Base-by-base conservation (phyloP, 2,113 vertebrate genomes). In the Callopanchax toddi region DNA sequence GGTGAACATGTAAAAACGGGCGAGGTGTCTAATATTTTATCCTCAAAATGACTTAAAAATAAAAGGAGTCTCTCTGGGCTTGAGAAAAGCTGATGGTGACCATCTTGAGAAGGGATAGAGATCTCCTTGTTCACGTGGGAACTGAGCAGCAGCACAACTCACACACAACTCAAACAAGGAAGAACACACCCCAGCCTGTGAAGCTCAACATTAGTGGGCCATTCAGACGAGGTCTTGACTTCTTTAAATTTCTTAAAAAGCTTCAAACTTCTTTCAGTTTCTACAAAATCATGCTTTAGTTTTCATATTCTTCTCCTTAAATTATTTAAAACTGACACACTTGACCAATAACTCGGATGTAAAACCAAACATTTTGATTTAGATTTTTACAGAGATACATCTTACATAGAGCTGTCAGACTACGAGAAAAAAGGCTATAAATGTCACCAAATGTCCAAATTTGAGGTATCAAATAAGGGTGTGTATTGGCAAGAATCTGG, bases 81-180 rank as follows among this genome's bases (percentile, higher is more conserved):
- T 52, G 44, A 65, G 70, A 74, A 60, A 77, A 65, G 62, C 25
- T 17, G 59, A 22, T 15, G n/a, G 59, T 43, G 22, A 18, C 60
- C 62, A 65, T 54, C 70, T 67, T 73, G 77, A 67, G 67, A 74
- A 83, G 79, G 72, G 54, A 79, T 73, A 46, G 57, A 26, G 46
- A 83, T 77, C 83, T 83, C 82, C 86, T 40, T 78, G 61, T 80
- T 86, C 76, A 79, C 71, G 50, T 67, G 82, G 84, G 74, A 88
- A 86, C 74, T 77, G 71, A 83, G 70, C 66, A 51, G 65, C 65
- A 55, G 42, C 66, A 69, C 15, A 59, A 72, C 54, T 77, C 67
- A 62, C 71, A 62, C 71, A 74, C 32, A 71, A 40, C 63, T 67
- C 56, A 62, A 81, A 71, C 37, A 71, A 67, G 67, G 74, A 78